phyloP scores from a whole-genome alignment of 2,113 vertebrate genomes.

The Synodontis membranacea region DNA sequence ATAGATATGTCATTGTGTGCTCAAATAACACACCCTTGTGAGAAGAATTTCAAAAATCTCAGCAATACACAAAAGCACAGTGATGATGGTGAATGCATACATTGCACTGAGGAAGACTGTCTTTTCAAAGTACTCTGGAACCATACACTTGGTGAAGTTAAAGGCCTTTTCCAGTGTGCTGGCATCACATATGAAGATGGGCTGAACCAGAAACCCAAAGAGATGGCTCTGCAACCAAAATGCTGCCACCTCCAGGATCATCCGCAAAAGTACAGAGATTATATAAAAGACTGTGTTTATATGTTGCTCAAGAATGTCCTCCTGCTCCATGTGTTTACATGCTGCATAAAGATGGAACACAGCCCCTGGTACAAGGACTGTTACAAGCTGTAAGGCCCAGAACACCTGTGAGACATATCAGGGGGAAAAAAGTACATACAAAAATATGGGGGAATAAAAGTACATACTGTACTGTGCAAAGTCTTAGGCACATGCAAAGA shows the following conservation, averaged over 20 bases:
- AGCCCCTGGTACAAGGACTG: slow-evolving; percentile 73
- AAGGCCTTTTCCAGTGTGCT: slow-evolving; percentile 67
- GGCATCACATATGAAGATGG: slow-evolving; percentile 71
- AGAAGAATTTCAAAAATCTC: slow-evolving; percentile 77
- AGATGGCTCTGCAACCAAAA: slow-evolving; percentile 81
- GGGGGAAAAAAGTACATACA: too few species aligned
- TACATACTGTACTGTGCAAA: too few species aligned
- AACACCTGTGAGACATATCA: slow-evolving; percentile 69
- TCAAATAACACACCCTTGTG: slow-evolving; percentile 70
- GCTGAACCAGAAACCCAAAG: slow-evolving; percentile 76
- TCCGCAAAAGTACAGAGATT: slow-evolving; percentile 75
- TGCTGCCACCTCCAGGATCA: slow-evolving; percentile 73
- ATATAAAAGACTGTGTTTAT: slow-evolving; percentile 72
- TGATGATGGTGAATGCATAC: slow-evolving; percentile 78
- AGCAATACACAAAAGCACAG: slow-evolving; percentile 69
- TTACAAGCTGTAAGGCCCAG: slow-evolving; percentile 76
- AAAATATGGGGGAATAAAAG: not conserved
- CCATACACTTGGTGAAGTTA: slow-evolving; percentile 69
- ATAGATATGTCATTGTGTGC: slow-evolving; percentile 58
- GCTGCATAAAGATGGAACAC: slow-evolving; percentile 76
- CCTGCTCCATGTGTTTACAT: slow-evolving; percentile 74
- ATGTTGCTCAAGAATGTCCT: slow-evolving; percentile 73
- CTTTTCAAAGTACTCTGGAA: slow-evolving; percentile 82
- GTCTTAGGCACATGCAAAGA: too few species aligned
- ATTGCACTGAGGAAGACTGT: slow-evolving; percentile 79